Base-by-base conservation (phyloP, 2,888 invertebrate genomes). In the Thereva nobilitata region DNA sequence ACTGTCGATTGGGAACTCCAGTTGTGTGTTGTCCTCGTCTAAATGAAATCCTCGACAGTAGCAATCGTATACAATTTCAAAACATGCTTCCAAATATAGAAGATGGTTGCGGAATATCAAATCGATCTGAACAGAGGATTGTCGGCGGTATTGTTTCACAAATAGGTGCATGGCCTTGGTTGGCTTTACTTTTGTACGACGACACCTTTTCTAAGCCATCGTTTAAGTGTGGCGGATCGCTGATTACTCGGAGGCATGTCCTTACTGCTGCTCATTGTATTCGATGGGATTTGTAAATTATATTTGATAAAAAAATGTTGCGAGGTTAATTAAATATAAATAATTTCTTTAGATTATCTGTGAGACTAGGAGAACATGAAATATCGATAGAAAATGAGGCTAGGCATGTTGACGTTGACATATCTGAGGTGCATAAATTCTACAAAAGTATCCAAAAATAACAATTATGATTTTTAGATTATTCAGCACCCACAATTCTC, bases 141-240 rank as follows among this genome's bases (percentile, higher is more conserved):
- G 91, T 93, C 1, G 90, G 90, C 4, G 93, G 93, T 0, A 78
- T 84, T 0, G 83, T 86, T 5, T 88, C 91, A 4, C 80, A 83
- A 57, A 79, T 86, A 69, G 91, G 89, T 23, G 86, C 88, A 59
- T 92, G 91, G 86, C 92, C 93, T 0, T 93, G 92, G 92, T 85
- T 91, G 72, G 87, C 87, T 0, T 85, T 88, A 3, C 80, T 93
- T 45, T 93, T 92, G 0, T 93, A 90, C 76, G 83, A 81, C 70
- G 79, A 77, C 66, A 79, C 81, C 73, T 79, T 80, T 40, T 80
- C 74, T 50, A 73, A 67, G 4, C 75, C 70, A 1, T 75, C 77
- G 0, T 81, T 79, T 10, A 81, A 79, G 69, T 81, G 81, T 65
- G 82, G 81, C 1, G 94, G 92, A 4, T 73, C 79, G 1, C 67